These are phyloP conservation scores for Lates japonicus DNA, from an alignment of 2,797 vertebrate genomes.

Conservation along the genomic window DNA sequence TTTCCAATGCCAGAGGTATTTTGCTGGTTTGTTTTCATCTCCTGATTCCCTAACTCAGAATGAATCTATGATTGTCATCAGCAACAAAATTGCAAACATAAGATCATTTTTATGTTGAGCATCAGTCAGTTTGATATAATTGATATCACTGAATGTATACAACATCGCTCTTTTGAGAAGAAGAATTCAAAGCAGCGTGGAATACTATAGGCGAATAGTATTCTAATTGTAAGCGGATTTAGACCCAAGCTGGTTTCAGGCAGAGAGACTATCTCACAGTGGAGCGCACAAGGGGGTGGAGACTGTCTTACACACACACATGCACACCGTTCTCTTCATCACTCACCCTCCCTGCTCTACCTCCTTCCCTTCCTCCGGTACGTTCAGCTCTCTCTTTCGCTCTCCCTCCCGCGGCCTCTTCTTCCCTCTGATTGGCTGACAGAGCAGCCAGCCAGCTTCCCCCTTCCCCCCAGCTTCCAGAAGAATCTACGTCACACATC, in stretches of 20 bases:
- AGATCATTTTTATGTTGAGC: background rate
- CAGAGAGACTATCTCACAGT: constrained; percentile 71
- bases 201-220: constrained; percentile 49
- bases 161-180: no score
- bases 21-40: constrained; percentile 41
- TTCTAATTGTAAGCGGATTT: no score
- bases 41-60: background rate
- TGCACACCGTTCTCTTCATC: constrained; percentile 66
- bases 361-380: constrained; percentile 63
- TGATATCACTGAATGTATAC: background rate
- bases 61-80: constrained; percentile 18
- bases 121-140: background rate
- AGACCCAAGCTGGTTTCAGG: constrained; percentile 72
- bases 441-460: constrained; percentile 54
- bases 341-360: constrained; percentile 58
- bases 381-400: constrained; percentile 45
- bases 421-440: constrained; percentile 77
- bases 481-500: constrained; percentile 75
- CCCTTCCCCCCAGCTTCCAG: constrained; percentile 76
- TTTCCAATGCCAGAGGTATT: constrained; percentile 19
- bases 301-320: constrained; percentile 50
- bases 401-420: constrained; percentile 52
- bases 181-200: no score
- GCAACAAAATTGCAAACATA: background rate
- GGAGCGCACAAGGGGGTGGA: constrained; percentile 69